Conservation (phyloP, 2,797 vertebrate genomes). For the Garrulus glandarius region DNA sequence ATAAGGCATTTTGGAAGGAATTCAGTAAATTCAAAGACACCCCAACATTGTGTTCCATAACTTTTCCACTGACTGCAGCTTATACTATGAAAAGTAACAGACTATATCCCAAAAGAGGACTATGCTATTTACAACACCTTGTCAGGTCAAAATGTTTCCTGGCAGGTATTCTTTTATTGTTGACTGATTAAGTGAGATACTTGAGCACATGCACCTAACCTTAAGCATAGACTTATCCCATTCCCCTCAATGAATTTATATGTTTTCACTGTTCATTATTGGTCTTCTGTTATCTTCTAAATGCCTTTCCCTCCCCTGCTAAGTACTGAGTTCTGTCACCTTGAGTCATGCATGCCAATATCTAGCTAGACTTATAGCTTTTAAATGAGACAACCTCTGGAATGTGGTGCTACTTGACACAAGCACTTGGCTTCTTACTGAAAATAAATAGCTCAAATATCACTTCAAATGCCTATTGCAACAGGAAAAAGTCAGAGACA, state of each 20-base stretch:
- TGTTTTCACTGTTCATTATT: background rate
- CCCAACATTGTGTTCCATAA: background rate
- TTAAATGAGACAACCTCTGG: background rate
- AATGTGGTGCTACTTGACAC: background rate
- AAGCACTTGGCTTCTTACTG: background rate
- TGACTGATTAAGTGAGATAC: background rate
- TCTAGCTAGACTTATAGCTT: background rate
- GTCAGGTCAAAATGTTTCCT: background rate
- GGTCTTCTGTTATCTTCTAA: background rate
- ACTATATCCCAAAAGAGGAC: background rate
- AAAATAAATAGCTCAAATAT: background rate
- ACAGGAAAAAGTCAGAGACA: background rate
- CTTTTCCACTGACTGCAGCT: background rate
- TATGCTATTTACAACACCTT: background rate
- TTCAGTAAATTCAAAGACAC: background rate
- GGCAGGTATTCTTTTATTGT: background rate
- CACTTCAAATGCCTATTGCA: background rate
- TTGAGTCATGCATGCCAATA: background rate
- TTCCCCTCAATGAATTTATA: background rate
- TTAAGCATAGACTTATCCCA: background rate
- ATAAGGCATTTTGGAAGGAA: constrained; percentile 37
- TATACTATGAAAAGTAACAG: background rate
- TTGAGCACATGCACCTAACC: background rate
- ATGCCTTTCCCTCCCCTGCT: background rate
- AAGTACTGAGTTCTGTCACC: background rate